Conservation (phyloP, 2,113 vertebrate genomes). For the Peromyscus maniculatus region DNA sequence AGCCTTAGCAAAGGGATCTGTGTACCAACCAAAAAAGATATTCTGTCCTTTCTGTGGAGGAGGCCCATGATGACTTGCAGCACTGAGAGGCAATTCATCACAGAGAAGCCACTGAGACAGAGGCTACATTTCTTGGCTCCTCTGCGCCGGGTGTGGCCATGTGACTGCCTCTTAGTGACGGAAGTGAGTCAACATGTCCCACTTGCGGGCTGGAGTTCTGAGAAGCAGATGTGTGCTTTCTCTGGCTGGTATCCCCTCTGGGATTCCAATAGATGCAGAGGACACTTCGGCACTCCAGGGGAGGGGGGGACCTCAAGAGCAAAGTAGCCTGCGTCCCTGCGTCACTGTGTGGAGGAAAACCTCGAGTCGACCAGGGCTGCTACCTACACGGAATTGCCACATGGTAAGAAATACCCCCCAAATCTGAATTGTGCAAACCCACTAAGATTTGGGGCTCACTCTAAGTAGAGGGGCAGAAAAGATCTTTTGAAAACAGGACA, state of each 20-base stretch:
- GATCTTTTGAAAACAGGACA: neutral
- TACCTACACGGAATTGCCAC: neutral
- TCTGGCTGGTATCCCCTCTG: neutral
- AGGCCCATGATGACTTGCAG: neutral
- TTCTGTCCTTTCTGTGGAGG: neutral
- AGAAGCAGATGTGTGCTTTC: slow-evolving; percentile 1
- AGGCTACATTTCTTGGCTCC: neutral
- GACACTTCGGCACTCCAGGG: neutral
- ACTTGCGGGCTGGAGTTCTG: neutral
- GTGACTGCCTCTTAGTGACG: neutral
- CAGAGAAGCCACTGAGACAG: neutral
- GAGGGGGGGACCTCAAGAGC: neutral
- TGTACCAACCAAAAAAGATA: neutral
- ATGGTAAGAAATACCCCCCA: neutral
- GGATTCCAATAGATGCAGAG: neutral
- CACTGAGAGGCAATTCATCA: neutral
- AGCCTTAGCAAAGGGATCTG: neutral
- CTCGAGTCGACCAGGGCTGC: neutral
- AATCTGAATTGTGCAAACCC: neutral
- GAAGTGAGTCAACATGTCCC: neutral
- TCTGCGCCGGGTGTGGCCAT: neutral
- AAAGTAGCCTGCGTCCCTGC: neutral
- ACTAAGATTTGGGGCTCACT: slow-evolving; percentile 1
- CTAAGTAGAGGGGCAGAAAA: neutral
- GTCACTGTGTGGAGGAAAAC: neutral